Percentiles rank a stretch among this genome's conserved stretches.
phyloP scores from a whole-genome alignment of 1,140 invertebrate species.

The Drosophila serrata region DNA sequence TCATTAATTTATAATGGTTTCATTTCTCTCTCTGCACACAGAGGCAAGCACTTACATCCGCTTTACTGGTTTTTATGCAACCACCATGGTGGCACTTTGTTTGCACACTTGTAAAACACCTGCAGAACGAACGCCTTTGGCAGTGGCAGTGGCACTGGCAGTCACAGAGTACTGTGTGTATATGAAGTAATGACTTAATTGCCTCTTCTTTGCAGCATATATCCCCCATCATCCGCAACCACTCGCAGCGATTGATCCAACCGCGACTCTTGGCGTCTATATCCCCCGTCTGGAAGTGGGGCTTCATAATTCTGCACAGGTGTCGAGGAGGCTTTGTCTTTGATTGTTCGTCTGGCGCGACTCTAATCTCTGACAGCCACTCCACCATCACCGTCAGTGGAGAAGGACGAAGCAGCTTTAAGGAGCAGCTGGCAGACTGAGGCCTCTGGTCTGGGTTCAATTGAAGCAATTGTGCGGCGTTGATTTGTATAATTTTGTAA shows the following conservation, averaged over 20 bases:
- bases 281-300: constrained; percentile 50
- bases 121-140: constrained; percentile 62
- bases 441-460: constrained; percentile 60
- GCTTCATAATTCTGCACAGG: constrained; percentile 76
- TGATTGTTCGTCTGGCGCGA: constrained; percentile 72
- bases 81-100: constrained; percentile 68
- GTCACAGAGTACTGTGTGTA: constrained; percentile 23
- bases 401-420: constrained; percentile 20
- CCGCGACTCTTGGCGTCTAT: constrained; percentile 23
- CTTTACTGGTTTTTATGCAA: constrained; percentile 62
- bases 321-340: constrained; percentile 77
- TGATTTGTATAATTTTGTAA: constrained; percentile 84
- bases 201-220: constrained; percentile 48
- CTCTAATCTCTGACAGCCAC: constrained; percentile 78
- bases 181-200: constrained; percentile 82
- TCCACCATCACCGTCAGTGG: constrained; percentile 47
- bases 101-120: constrained; percentile 80
- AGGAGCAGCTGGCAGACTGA: constrained; percentile 16
- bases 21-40: constrained; percentile 11
- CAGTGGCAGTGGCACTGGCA: constrained; percentile 3
- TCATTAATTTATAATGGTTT: too few relatives aligned
- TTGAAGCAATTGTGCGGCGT: constrained; percentile 81
- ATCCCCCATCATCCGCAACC: background rate
- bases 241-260: constrained; percentile 27
- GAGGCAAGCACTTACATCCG: constrained; percentile 29